Base-by-base conservation (phyloP, 2,888 invertebrate genomes). In the Acanthosepion esculentum region DNA sequence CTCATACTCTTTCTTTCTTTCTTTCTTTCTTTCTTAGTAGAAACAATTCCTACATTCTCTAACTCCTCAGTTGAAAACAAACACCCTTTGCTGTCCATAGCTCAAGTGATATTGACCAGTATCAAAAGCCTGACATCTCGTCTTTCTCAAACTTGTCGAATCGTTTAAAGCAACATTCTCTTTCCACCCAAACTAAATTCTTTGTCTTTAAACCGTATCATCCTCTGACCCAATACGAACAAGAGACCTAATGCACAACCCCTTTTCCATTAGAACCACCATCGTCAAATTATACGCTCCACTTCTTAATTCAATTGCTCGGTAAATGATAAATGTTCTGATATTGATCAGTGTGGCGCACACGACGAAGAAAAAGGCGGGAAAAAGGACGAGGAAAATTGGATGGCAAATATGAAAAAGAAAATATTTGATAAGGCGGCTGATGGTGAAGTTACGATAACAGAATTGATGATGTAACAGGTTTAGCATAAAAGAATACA, bases 221-320 rank as follows among this genome's bases (percentile, higher is more conserved):
- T n/a, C n/a, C 78, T 15, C 78, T 33, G n/a, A 12, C 78, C 78
- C 78, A 8, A n/a, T 78, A 15, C n/a, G 15, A 7, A 78, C 78
- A 78, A 78, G 59, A 59, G 59, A 59, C 59, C 23, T 59, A 20
- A 59, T 15, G 15, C 18, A 18, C n/a, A 12, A 12, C 33, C 5
- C 33, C n/a, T n/a, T n/a, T 78, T 78, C n/a, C 33, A 78, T 78
- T 33, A 78, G 12, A 78, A 78, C n/a, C 78, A 33, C 78, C n/a
- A 78, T 78, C 78, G 78, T 78, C 78, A 78, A 78, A 78, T 78
- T 78, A n/a, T 78, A 78, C 78, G 78, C 33, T 78, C n/a, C n/a
- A 78, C n/a, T n/a, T n/a, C n/a, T 78, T 78, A 78, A 78, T 78
- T 78, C 78, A 78, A 78, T 78, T 78, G 78, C 15, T 23, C 15